These are phyloP conservation scores for Darevskia nairensis DNA, from an alignment of 2,797 vertebrate genomes.

Conservation along the genomic window DNA sequence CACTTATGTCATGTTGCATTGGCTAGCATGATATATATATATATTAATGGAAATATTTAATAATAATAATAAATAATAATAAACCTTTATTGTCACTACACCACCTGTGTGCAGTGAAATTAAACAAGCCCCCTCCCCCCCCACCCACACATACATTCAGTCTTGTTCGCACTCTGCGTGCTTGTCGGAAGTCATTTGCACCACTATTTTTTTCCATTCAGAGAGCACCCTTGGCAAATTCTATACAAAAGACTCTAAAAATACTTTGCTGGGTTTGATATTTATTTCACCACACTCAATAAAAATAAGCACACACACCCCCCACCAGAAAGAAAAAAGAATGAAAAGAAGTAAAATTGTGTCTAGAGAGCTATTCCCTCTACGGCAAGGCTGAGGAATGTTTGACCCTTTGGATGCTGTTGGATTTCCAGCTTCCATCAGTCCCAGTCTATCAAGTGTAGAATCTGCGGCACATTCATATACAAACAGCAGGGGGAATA, in stretches of 20 bases:
- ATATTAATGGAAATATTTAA: background rate
- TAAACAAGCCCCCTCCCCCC: no score
- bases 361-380: background rate
- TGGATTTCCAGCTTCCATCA: no score
- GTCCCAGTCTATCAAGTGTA: background rate
- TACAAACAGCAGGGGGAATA: background rate
- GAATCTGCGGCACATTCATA: background rate
- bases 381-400: background rate
- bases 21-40: background rate
- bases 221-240: background rate
- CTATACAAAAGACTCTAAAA: background rate
- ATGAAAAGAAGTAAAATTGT: background rate
- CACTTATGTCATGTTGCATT: background rate
- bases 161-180: no score
- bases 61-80: no score
- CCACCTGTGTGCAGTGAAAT: no score
- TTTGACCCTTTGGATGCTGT: no score
- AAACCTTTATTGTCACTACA: no score
- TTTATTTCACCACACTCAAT: background rate
- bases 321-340: background rate
- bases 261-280: background rate
- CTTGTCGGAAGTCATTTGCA: no score
- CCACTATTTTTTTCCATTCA: no score
- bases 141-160: no score
- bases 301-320: background rate